Evolutionary conservation across 2,888 invertebrate species (phyloP), one percentile per base, ranked within the genome.

Genomic region (Ochlodes sylvanus): DNA sequence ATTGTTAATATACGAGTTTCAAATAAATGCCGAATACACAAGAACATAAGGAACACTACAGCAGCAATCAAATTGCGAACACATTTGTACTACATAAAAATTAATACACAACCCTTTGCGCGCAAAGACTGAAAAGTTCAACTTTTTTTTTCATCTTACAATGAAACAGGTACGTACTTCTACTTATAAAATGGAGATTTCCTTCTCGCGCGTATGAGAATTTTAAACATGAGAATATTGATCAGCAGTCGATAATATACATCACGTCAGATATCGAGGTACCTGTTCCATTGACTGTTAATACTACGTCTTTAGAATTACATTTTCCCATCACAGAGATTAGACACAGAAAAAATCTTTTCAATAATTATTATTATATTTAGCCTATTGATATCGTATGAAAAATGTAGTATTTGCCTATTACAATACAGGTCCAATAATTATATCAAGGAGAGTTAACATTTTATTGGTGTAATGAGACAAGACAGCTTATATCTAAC

Each of bases 11-110:
- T 80, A 86, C 75, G 82, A 82, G 83, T 87, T 89, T 85, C 83
- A 89, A 89, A 90, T 87, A 90, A 91, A 90, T 89, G 88, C 83
- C 86, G 86, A 89, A 89, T 87, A 89, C 87, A 87, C 79, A 83
- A 88, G 87, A 90, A 90, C 82, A 89, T 82, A 92, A 92, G 92
- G 92, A 92, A 92, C 92, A 91, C 91, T 90, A 92, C 85, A 89
- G 89, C 88, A 90, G 93, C 93, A 93, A 93, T 93, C 89, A 91
- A 90, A 93, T 93, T 93, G 93, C 93, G 89, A 92, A 93, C 92
- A 92, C 92, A 92, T 93, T 92, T 93, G 93, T 92, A 93, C 93
- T 92, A 93, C 90, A 87, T 90, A 93, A 93, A 92, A 93, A 92
- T 90, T 79, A 91, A 93, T 91, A 93, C 93, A 93, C 93, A 93